phyloP scores from a whole-genome alignment of 2,797 vertebrate genomes.

The Lepilemur ruficaudatus region DNA sequence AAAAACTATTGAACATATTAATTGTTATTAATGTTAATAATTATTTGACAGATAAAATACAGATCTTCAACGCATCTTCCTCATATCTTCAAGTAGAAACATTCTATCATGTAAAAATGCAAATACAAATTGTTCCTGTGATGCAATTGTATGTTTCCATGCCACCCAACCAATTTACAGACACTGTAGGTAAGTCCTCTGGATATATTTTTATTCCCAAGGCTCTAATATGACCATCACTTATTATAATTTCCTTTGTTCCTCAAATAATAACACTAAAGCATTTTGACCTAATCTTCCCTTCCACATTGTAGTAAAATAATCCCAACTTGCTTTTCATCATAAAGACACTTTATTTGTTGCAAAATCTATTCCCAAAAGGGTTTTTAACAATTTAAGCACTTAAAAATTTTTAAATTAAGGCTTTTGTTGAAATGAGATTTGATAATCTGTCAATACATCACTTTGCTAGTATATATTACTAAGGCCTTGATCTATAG shows the following conservation, averaged over 20 bases:
- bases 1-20: background rate
- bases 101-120: conserved; percentile 61
- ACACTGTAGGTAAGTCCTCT: conserved; percentile 75
- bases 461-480: background rate
- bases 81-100: conserved; percentile 67
- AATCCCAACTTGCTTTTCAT: background rate
- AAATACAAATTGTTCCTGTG: conserved; percentile 55
- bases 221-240: background rate
- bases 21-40: background rate
- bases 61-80: conserved; percentile 61
- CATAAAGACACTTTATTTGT: background rate
- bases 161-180: conserved; percentile 65
- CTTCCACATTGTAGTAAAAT: background rate
- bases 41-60: conserved; percentile 70
- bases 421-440: background rate
- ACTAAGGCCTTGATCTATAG: background rate
- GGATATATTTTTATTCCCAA: background rate
- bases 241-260: background rate
- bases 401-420: conserved; percentile 22
- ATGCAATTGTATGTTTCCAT: conserved; percentile 80
- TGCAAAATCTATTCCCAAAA: background rate
- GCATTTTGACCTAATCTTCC: background rate
- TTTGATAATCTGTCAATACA: background rate
- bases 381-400: background rate
- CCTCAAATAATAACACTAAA: background rate